Percentiles rank a stretch among this genome's conserved stretches.
Conservation (phyloP, 2,797 vertebrate genomes). For the Sebastes matsubarae region DNA sequence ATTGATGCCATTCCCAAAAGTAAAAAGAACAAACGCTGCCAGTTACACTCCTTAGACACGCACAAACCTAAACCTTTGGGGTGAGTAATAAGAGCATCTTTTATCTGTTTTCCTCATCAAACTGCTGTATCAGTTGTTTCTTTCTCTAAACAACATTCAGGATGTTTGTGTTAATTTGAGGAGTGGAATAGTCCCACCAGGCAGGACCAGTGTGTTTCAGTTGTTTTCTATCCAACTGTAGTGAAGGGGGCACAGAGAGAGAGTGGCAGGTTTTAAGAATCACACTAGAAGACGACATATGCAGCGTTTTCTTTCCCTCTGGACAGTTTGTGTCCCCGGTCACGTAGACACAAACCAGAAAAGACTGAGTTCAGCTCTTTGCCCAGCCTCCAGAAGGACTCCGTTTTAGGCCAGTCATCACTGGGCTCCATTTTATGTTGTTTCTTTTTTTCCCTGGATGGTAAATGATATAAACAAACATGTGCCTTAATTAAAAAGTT, state of each 20-base stretch:
- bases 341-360: slow-evolving; percentile 69
- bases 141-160: background rate
- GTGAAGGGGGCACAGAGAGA: background rate
- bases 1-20: slow-evolving; percentile 99
- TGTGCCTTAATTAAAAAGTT: background rate
- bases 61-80: slow-evolving; percentile 98
- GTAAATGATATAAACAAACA: background rate
- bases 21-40: slow-evolving; percentile 99
- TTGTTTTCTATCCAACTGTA: background rate
- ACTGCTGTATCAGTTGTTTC: background rate
- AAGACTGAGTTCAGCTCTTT: background rate
- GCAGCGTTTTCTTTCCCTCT: slow-evolving; percentile 34
- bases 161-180: background rate
- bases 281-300: background rate
- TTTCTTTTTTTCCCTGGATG: background rate
- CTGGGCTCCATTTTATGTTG: background rate
- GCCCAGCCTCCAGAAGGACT: background rate
- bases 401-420: background rate
- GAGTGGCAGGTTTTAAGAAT: slow-evolving; percentile 64
- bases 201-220: background rate
- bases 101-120: background rate
- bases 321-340: slow-evolving; percentile 79
- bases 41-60: slow-evolving; percentile 97
- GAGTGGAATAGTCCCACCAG: background rate
- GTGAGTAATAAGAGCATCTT: slow-evolving; percentile 81